Evolutionary conservation across 2,888 invertebrate genomes (phyloP).

Genomic region (Ormia ochracea): DNA sequence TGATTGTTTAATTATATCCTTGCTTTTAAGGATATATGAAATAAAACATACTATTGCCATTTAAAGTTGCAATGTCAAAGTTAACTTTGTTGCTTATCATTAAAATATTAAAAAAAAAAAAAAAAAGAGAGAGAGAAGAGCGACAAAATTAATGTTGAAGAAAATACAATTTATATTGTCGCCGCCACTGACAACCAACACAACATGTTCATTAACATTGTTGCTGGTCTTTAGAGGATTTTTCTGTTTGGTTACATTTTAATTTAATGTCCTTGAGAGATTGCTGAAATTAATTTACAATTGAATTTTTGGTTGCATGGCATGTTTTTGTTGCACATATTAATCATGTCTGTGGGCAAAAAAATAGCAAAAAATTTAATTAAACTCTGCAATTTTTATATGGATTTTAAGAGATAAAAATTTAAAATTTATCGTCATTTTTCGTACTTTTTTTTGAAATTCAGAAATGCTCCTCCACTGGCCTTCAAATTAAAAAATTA

Average conservation of each 20-base stretch:
- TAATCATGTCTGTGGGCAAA: background rate
- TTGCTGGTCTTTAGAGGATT: conserved; percentile 19
- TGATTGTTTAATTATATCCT: conserved; percentile 45
- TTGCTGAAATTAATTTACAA: conserved; percentile 42
- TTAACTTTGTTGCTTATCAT: conserved; percentile 47
- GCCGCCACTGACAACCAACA: conserved; percentile 20
- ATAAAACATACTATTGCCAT: conserved; percentile 17
- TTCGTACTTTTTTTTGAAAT: too few relatives aligned
- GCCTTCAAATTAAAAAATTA: too few relatives aligned
- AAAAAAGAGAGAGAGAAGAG: background rate
- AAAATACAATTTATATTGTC: conserved; percentile 36
- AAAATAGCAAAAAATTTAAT: background rate
- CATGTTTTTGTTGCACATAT: background rate
- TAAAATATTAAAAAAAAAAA: too few relatives aligned
- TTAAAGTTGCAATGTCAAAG: conserved; percentile 56
- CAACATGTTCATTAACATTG: conserved; percentile 33
- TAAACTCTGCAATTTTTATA: background rate
- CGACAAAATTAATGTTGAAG: conserved; percentile 37
- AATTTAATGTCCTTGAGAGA: conserved; percentile 34
- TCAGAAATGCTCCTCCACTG: too few relatives aligned
- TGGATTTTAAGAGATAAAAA: too few relatives aligned
- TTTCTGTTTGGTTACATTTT: conserved; percentile 2
- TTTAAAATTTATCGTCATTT: too few relatives aligned
- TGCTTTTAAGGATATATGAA: conserved; percentile 26
- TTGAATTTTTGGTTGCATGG: conserved; percentile 16